Percentiles rank a stretch among this genome's conserved stretches.
phyloP scores from a whole-genome alignment of 2,888 invertebrate genomes.

The Andrena haemorrhoa region DNA sequence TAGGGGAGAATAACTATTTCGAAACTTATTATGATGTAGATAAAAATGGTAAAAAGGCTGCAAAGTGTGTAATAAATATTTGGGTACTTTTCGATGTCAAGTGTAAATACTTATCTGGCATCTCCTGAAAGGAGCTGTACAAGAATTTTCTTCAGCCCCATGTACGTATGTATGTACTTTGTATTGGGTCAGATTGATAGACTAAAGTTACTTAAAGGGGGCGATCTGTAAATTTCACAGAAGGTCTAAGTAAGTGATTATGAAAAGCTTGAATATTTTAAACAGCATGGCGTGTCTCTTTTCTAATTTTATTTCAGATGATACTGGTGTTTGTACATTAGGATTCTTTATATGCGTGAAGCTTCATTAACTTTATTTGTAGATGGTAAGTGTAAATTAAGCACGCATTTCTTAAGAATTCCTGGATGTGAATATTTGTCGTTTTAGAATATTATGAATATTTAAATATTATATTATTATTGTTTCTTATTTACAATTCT shows the following conservation, averaged over 20 bases:
- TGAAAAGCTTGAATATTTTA: conserved; percentile 58
- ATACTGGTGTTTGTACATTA: conserved; percentile 72
- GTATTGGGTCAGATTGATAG: neutral
- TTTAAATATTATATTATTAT: neutral
- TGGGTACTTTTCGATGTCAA: too few species aligned
- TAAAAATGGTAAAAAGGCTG: neutral
- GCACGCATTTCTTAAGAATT: conserved; percentile 45
- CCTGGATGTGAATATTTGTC: conserved; percentile 30
- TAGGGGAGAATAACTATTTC: neutral
- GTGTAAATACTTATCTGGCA: too few species aligned
- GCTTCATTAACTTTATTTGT: conserved; percentile 77
- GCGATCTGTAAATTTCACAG: conserved; percentile 3
- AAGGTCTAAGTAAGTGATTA: conserved; percentile 30
- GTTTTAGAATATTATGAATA: conserved; percentile 6
- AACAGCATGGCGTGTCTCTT: conserved; percentile 75
- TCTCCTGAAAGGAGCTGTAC: too few species aligned
- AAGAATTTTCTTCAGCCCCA: neutral
- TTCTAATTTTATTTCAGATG: conserved; percentile 76
- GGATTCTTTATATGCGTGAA: conserved; percentile 74
- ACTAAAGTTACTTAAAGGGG: neutral
- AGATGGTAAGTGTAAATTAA: conserved; percentile 75
- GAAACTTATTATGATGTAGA: too few species aligned
- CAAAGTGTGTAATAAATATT: too few species aligned
- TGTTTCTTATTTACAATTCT: neutral
- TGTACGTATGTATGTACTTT: neutral